phyloP scores from a whole-genome alignment of 2,797 vertebrate species.

The Sibirionetta formosa region DNA sequence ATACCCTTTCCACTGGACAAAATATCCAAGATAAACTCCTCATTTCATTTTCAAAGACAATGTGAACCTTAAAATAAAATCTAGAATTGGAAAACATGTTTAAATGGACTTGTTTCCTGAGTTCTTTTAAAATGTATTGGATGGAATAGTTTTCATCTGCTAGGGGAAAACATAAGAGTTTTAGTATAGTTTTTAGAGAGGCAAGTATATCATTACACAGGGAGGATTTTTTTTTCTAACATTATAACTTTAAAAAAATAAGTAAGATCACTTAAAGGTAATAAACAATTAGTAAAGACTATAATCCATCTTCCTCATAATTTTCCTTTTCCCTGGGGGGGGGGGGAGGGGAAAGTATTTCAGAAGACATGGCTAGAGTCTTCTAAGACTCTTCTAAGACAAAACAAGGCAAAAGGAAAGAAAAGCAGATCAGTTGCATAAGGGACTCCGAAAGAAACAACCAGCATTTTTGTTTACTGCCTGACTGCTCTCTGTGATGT shows the following conservation, averaged over 20 bases:
- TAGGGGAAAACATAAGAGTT: not conserved
- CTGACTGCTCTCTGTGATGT: not conserved
- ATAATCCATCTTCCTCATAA: not conserved
- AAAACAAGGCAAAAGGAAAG: not conserved
- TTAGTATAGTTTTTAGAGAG: not conserved
- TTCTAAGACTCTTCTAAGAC: too few species aligned
- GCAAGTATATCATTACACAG: not conserved
- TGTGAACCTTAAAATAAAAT: not conserved
- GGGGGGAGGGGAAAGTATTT: not conserved
- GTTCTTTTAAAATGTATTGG: not conserved
- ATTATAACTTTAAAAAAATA: not conserved
- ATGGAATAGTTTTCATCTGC: not conserved
- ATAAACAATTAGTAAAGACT: not conserved
- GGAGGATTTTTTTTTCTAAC: not conserved
- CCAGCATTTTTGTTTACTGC: not conserved
- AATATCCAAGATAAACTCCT: not conserved
- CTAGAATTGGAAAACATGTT: not conserved
- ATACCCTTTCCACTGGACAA: not conserved
- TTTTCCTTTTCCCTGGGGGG: not conserved
- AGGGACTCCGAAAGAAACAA: not conserved
- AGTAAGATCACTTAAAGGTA: not conserved
- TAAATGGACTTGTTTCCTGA: not conserved
- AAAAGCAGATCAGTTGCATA: not conserved
- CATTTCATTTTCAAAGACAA: not conserved
- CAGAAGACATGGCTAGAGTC: not conserved